Base-by-base conservation (phyloP, 1,140 invertebrate genomes). In the Drosophila pachea region DNA sequence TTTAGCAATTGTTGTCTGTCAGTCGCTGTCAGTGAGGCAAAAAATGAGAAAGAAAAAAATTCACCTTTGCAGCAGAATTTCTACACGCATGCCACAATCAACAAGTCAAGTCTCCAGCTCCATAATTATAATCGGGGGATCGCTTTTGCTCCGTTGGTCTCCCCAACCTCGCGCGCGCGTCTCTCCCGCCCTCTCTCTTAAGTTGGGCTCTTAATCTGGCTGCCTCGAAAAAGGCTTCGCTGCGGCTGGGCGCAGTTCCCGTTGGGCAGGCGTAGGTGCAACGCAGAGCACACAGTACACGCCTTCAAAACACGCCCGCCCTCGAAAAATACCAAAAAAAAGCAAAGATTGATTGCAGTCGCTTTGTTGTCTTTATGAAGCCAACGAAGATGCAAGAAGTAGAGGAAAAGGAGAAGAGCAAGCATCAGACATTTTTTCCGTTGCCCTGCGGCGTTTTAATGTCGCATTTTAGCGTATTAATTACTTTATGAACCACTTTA, bases 381-480 rank as follows among this genome's bases (percentile, higher is more conserved):
- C 77, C 77, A 78, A 82, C 78, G 74, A 83, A 67, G 76, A 54
- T 76, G 63, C 68, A 58, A 66, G 63, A 60, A 65, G 67, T 77
- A 77, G 86, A 70, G 22, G 22, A 3, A 22, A 22, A 22, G 22
- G 22, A 22, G 22, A 22, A 22, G 22, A 22, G 22, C 22, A 3
- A 22, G 22, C 22, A 22, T 22, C 22, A 22, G 22, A 22, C 1
- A 22, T 22, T 22, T 22, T 82, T 76, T 60, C 61, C 61, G 53
- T 74, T 43, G 68, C 59, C 84, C 75, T 74, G 16, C 33, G 73
- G 84, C 78, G 45, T 73, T 87, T 83, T 87, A 70, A 78, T 87
- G 84, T 87, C 84, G 84, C 84, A 87, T 87, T 87, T 87, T 72
- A 74, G 84, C 78, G 84, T 77, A 87, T 87, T 87, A 87, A 87